A percentile compares a stretch with the other conserved stretches of the same genome.
These are phyloP conservation scores for Nothura maculosa DNA, from an alignment of 2,797 vertebrate genomes.

Conservation along the genomic window DNA sequence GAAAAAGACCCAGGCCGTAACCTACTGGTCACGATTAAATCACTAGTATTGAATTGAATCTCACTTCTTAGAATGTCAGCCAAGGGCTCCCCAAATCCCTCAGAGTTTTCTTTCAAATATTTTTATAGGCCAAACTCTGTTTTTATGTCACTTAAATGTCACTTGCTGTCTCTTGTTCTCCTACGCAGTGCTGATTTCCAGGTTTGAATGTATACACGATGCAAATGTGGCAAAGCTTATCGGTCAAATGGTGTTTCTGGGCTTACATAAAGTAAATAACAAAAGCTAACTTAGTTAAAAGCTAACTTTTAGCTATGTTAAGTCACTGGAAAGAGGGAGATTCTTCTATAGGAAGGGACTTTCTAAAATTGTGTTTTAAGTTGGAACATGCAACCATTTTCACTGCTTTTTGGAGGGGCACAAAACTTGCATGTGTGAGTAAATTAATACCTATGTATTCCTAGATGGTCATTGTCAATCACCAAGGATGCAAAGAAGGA, in stretches of 20 bases:
- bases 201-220: background rate
- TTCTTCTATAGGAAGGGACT: background rate
- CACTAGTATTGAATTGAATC: background rate
- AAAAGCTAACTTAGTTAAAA: background rate
- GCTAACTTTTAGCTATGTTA: fast-evolving
- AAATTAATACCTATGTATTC: slow-evolving; percentile 36
- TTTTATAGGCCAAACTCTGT: background rate
- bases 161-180: background rate
- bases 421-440: slow-evolving; percentile 38
- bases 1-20: background rate
- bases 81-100: background rate
- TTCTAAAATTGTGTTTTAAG: slow-evolving; percentile 37
- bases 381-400: slow-evolving; percentile 22
- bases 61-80: background rate
- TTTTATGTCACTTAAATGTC: background rate
- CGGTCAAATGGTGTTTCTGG: background rate
- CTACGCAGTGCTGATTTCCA: background rate
- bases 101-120: background rate
- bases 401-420: slow-evolving; percentile 17
- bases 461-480: background rate
- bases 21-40: background rate
- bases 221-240: background rate
- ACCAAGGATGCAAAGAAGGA: slow-evolving; percentile 39
- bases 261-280: background rate
- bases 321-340: background rate